phyloP scores from a whole-genome alignment of 2,888 invertebrate species.

The Penaeus monodon region DNA sequence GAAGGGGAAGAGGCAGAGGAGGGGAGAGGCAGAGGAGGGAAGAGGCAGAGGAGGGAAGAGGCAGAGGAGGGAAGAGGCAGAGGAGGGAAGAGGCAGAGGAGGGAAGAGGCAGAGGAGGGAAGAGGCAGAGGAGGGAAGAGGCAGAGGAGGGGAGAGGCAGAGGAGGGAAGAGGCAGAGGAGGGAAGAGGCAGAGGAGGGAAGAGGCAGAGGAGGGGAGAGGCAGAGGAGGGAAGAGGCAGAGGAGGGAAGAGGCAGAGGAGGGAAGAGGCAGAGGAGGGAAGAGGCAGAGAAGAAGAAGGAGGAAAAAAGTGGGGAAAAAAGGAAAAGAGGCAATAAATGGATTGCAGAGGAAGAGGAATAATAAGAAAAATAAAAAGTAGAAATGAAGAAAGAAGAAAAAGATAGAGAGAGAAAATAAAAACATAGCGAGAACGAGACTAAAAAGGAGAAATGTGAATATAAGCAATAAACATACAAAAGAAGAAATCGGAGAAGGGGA shows the following conservation, averaged over 20 bases:
- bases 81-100: not conserved
- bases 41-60: not conserved
- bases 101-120: not conserved
- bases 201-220: not conserved
- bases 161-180: not conserved
- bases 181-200: not conserved
- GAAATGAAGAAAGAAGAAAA: not conserved
- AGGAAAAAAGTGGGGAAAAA: not conserved
- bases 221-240: not conserved
- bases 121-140: not conserved
- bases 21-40: too few species aligned
- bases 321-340: not conserved
- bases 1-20: not conserved
- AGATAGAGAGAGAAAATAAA: not conserved
- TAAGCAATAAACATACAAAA: too few species aligned
- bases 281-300: too few species aligned
- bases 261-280: too few species aligned
- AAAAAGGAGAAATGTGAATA: too few species aligned
- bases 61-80: not conserved
- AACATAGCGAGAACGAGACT: too few species aligned
- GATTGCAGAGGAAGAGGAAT: not conserved
- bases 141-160: not conserved
- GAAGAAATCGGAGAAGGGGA: too few species aligned
- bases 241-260: not conserved
- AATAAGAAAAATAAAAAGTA: not conserved